Evolutionary conservation across 2,888 invertebrate species (phyloP), one percentile per base, ranked within the genome.

Genomic region (Lasioglossum villosulum): DNA sequence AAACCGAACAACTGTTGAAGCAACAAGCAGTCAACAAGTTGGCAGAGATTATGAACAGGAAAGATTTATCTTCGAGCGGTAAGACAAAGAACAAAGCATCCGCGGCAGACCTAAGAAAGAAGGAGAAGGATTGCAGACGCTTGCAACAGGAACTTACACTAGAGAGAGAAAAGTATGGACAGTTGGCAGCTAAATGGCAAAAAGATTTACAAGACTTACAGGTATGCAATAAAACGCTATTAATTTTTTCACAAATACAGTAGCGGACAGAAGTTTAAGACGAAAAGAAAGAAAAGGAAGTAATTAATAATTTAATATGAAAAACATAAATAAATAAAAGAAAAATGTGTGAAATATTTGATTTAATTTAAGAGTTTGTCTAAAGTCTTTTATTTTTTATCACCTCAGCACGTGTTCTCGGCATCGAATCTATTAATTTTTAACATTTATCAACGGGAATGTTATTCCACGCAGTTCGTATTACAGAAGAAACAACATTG

Each of bases 21-120:
- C 97, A 98, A 94, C 98, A 99, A 96, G 99, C 99, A 76, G 99
- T 99, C 88, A 99, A 99, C 95, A 99, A 99, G 95, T 96, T 99
- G 88, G 99, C 99, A 8, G 99, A 99, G 95, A 98, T 99, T 86
- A 98, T 99, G 98, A 99, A 99, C 95, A 97, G 99, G 93, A 98
- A 98, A 94, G 98, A 98, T 93, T 96, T 97, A 94, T 97, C 97
- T 81, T 97, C 97, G 74, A 96, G 97, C 52, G 97, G 97, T 81
- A 97, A 98, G 95, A 97, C 97, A 93, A 98, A 98, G 95, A 97
- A 97, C 94, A 98, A 98, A 95, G 96, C 97, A 1, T 97, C 97
- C 19, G 97, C 97, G 59, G 97, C 97, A 8, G 98, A 98, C 94
- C 94, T 98, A 88, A 96, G 97, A 89, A 97, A 98, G 94, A 99